Percentiles rank a stretch among this genome's conserved stretches.
Conservation (phyloP, 2,113 vertebrate genomes). For the Silurus meridionalis region DNA sequence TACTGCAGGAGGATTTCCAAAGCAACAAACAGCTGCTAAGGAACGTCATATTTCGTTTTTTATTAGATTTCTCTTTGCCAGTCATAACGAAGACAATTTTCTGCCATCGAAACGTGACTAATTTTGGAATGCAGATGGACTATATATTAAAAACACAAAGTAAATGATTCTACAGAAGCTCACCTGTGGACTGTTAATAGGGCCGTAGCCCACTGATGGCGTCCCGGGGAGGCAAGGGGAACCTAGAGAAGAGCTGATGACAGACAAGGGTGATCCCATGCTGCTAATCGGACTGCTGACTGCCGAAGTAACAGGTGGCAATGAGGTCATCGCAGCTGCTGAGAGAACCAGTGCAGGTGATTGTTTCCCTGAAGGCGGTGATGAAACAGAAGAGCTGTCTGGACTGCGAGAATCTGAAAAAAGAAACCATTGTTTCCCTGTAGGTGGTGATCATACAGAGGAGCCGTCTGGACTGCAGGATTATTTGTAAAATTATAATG, state of each 20-base stretch:
- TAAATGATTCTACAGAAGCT: background rate
- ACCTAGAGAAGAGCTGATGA: slow-evolving; percentile 90
- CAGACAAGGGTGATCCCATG: slow-evolving; percentile 85
- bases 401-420: slow-evolving; percentile 83
- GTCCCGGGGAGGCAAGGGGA: slow-evolving; percentile 87
- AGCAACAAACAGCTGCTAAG: background rate
- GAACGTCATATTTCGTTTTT: background rate
- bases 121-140: background rate
- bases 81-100: background rate
- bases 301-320: slow-evolving; percentile 74
- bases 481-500: background rate
- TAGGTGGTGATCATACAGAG: background rate
- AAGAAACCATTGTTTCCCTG: slow-evolving; percentile 20
- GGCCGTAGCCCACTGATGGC: slow-evolving; percentile 85
- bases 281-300: slow-evolving; percentile 80
- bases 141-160: background rate
- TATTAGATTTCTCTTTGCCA: background rate
- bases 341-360: slow-evolving; percentile 70
- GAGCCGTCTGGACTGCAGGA: no score
- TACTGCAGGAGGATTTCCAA: background rate
- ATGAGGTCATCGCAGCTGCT: slow-evolving; percentile 75
- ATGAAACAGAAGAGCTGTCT: slow-evolving; percentile 86
- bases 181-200: slow-evolving; percentile 89
- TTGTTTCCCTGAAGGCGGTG: slow-evolving; percentile 75
- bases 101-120: background rate